Conservation (phyloP, 2,113 vertebrate genomes). For the Dascyllus trimaculatus region DNA sequence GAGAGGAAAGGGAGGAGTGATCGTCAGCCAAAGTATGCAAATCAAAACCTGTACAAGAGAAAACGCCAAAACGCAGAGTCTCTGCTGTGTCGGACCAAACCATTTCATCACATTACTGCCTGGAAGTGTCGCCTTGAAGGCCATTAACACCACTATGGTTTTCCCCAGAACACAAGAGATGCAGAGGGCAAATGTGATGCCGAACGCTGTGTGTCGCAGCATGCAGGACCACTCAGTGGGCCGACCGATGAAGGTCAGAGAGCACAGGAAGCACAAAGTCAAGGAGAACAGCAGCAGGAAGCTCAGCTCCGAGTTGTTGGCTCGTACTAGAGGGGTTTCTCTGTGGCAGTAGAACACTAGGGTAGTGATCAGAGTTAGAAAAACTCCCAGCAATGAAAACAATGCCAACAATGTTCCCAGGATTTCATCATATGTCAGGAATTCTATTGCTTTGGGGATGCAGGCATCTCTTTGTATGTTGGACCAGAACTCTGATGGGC, state of each 20-base stretch:
- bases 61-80: constrained; percentile 73
- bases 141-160: constrained; percentile 85
- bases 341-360: constrained; percentile 81
- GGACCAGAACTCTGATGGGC: constrained; percentile 78
- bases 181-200: constrained; percentile 84
- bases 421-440: constrained; percentile 76
- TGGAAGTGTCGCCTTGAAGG: constrained; percentile 84
- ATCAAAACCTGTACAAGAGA: constrained; percentile 80
- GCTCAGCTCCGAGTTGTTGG: constrained; percentile 85
- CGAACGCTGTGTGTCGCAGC: constrained; percentile 83
- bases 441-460: constrained; percentile 79
- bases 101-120: constrained; percentile 83
- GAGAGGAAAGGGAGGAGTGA: constrained; percentile 77
- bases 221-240: constrained; percentile 83
- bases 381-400: constrained; percentile 78
- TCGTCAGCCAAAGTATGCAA: constrained; percentile 80
- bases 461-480: constrained; percentile 80
- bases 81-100: constrained; percentile 82
- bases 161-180: constrained; percentile 87
- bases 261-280: constrained; percentile 83
- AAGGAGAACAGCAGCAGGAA: constrained; percentile 85
- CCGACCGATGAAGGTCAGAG: constrained; percentile 82
- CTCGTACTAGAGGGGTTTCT: constrained; percentile 83
- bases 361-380: constrained; percentile 74
- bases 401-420: constrained; percentile 74